These are phyloP conservation scores for Trichacis sp. DNA, from an alignment of 2,888 invertebrate species.

Conservation along the genomic window DNA sequence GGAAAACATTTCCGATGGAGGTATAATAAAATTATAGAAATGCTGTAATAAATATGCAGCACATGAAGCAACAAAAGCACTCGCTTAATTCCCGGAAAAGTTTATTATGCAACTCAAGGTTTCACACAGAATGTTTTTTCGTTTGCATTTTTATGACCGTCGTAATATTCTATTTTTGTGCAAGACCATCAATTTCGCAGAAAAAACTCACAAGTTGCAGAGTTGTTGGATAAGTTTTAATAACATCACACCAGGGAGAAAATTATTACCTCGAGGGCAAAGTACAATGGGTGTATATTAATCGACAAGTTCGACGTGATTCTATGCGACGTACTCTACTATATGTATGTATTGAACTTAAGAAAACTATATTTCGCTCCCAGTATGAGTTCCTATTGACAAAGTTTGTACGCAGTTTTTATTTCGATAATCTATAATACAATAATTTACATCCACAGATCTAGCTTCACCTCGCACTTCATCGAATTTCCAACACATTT, in stretches of 20 bases:
- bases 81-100: conserved; percentile 13
- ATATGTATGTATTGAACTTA: too few relatives aligned
- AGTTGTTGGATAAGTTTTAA: not conserved
- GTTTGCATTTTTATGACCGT: not conserved
- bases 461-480: conserved; percentile 16
- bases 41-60: too few relatives aligned
- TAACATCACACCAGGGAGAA: too few relatives aligned
- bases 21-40: too few relatives aligned
- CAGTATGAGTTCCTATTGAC: conserved; percentile 10
- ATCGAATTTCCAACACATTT: conserved; percentile 34
- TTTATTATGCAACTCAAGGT: conserved; percentile 6
- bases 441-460: conserved; percentile 32
- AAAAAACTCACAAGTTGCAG: not conserved
- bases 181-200: not conserved
- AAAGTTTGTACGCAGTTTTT: conserved; percentile 26
- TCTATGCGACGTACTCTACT: too few relatives aligned
- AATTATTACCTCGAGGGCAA: too few relatives aligned
- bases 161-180: not conserved
- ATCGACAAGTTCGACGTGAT: too few relatives aligned
- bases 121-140: not conserved
- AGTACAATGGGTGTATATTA: too few relatives aligned
- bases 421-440: conserved; percentile 25
- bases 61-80: not conserved
- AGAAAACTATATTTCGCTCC: too few relatives aligned
- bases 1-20: too few relatives aligned